Evolutionary conservation across 2,888 invertebrate genomes (phyloP), one percentile per base, ranked within the genome.

Genomic region (Diarsia dahlii): DNA sequence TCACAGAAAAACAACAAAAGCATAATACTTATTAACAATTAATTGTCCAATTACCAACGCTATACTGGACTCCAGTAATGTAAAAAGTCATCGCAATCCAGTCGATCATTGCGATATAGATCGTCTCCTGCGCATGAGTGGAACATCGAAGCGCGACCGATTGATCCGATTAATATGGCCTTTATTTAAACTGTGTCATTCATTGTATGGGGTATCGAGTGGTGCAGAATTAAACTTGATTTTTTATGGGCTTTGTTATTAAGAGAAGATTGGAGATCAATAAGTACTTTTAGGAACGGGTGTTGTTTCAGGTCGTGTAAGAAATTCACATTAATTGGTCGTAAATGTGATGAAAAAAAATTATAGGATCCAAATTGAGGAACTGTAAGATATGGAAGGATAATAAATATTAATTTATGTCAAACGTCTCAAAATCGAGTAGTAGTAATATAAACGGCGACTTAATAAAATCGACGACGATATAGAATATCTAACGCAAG

Each of bases 161-260:
- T 86, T 83, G 82, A 88, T 85, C 78, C 76, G 74, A 80, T 86
- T 78, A 82, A 75, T 80, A 72, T 84, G 84, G 77, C 86, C 84
- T 84, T 85, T 84, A 77, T 86, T 86, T 82, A 80, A 85, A 76
- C 85, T 76, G 74, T 80, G 84, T 85, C 84, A 83, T 67, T 85
- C 84, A 85, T 84, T 76, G 74, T 80, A 79, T 76, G 23, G 60
- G 20, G 73, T 71, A 84, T 80, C 83, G 54, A 71, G 54, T 78
- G 52, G 34, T 68, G 15, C 46, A 28, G n/a, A 62, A 82, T 72
- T 62, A 64, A 69, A 69, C 39, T 66, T 69, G 75, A 70, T 82
- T 84, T 84, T 84, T 85, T 84, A 82, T 67, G 67, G 34, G 67
- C n/a, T 76, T 60, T 62, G 39, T 76, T 69, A 64, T 45, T 67